Percentiles rank a stretch among this genome's conserved stretches.
phyloP scores from a whole-genome alignment of 2,797 vertebrate species.

The Argyrosomus regius region DNA sequence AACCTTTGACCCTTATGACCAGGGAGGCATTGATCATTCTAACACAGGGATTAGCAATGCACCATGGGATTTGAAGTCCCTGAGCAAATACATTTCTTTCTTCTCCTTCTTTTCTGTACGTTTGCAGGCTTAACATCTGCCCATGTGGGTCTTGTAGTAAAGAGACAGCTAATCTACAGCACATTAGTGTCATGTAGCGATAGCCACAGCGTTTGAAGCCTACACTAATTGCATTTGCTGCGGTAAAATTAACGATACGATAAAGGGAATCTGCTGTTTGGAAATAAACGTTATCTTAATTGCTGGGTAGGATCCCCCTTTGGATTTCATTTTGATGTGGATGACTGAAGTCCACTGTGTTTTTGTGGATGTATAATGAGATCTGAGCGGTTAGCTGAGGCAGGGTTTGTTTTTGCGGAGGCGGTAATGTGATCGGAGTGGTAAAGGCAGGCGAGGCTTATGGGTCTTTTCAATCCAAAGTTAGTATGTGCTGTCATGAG shows the following conservation, averaged over 20 bases:
- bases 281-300: slow-evolving; percentile 71
- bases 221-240: slow-evolving; percentile 63
- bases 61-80: slow-evolving; percentile 67
- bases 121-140: slow-evolving; percentile 31
- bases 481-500: slow-evolving; percentile 72
- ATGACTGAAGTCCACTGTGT: slow-evolving; percentile 53
- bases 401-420: slow-evolving; percentile 62
- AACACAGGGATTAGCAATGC: slow-evolving; percentile 56
- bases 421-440: slow-evolving; percentile 73
- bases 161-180: slow-evolving; percentile 43
- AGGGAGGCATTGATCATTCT: slow-evolving; percentile 58
- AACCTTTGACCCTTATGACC: slow-evolving; percentile 64
- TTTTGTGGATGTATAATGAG: slow-evolving; percentile 63
- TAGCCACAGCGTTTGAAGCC: slow-evolving; percentile 52
- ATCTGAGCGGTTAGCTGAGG: slow-evolving; percentile 61
- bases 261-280: slow-evolving; percentile 62
- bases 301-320: slow-evolving; percentile 44
- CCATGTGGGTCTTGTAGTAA: slow-evolving; percentile 40
- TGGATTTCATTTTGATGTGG: slow-evolving; percentile 62
- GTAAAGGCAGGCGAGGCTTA: slow-evolving; percentile 67
- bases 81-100: slow-evolving; percentile 16
- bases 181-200: slow-evolving; percentile 52
- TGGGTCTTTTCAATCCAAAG: slow-evolving; percentile 70
- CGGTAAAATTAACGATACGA: slow-evolving; percentile 55
- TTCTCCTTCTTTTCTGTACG: background rate